These are phyloP conservation scores for Taxidea taxus DNA, from an alignment of 2,113 vertebrate genomes.

Conservation along the genomic window DNA sequence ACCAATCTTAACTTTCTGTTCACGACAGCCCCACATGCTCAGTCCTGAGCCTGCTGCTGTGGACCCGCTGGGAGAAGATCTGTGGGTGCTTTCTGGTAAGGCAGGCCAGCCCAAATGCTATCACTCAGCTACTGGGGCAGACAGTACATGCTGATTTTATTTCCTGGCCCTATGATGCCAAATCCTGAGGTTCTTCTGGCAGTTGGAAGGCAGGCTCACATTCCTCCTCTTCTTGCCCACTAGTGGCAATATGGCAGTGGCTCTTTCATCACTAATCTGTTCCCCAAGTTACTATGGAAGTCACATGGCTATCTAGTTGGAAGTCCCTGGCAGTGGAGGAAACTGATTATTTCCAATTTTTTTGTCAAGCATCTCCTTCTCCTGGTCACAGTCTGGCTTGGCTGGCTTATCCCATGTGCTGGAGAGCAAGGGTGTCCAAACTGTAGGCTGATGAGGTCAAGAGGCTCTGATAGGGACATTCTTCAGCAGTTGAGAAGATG, in stretches of 20 bases:
- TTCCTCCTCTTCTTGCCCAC: constrained; percentile 52
- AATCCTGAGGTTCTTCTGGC: constrained; percentile 58
- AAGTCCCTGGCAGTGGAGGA: constrained; percentile 50
- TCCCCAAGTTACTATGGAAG: constrained; percentile 40
- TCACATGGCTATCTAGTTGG: constrained; percentile 49
- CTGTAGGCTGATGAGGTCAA: constrained; percentile 53
- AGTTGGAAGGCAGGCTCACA: constrained; percentile 75
- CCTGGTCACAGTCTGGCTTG: constrained; percentile 24
- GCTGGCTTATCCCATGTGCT: constrained; percentile 36
- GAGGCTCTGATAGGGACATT: constrained; percentile 74
- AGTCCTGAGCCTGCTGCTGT: neutral
- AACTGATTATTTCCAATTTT: constrained; percentile 7
- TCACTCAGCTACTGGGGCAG: neutral
- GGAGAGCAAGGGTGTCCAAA: neutral
- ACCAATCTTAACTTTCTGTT: neutral
- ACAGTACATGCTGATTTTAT: neutral
- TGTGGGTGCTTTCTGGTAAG: neutral
- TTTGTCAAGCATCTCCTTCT: constrained; percentile 47
- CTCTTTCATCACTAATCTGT: constrained; percentile 25
- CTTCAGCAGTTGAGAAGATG: constrained; percentile 76
- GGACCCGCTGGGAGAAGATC: neutral
- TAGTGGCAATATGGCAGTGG: neutral
- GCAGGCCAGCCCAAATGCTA: constrained; percentile 1
- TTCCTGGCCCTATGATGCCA: constrained; percentile 24
- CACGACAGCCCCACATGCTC: neutral